A percentile compares a stretch with the other conserved stretches of the same genome.
Conservation (phyloP, 2,797 vertebrate genomes). For the Limnodromus scolopaceus region DNA sequence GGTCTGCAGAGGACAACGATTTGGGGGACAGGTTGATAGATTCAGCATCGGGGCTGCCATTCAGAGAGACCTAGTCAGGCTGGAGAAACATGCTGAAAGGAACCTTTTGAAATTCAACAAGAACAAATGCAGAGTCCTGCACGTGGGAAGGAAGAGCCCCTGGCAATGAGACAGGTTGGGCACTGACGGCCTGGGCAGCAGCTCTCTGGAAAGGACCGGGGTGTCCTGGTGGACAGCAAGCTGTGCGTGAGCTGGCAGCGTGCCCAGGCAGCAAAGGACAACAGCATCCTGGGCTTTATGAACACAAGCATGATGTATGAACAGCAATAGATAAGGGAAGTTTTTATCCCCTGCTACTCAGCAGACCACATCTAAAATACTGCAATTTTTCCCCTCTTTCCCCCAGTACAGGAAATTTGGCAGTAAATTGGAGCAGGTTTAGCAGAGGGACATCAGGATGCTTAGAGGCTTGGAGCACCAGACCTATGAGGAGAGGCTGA, state of each 20-base stretch:
- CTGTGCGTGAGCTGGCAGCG: rapidly evolving
- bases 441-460: not conserved
- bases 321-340: not conserved
- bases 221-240: not conserved
- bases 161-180: not conserved
- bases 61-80: not conserved
- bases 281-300: not conserved
- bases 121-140: not conserved
- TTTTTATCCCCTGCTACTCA: not conserved
- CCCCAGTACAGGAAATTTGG: rapidly evolving
- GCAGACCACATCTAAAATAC: not conserved
- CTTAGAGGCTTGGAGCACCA: not conserved
- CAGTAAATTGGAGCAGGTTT: not conserved
- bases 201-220: not conserved
- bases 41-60: not conserved
- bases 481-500: not conserved
- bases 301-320: not conserved
- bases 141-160: not conserved
- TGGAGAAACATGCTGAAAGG: not conserved
- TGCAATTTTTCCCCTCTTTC: not conserved
- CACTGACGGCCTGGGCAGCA: not conserved
- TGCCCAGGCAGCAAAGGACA: not conserved
- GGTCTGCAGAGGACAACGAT: not conserved
- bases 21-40: not conserved
- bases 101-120: not conserved